Base-by-base conservation (phyloP, 1,140 invertebrate species). In the Rhyacophila brunnea region DNA sequence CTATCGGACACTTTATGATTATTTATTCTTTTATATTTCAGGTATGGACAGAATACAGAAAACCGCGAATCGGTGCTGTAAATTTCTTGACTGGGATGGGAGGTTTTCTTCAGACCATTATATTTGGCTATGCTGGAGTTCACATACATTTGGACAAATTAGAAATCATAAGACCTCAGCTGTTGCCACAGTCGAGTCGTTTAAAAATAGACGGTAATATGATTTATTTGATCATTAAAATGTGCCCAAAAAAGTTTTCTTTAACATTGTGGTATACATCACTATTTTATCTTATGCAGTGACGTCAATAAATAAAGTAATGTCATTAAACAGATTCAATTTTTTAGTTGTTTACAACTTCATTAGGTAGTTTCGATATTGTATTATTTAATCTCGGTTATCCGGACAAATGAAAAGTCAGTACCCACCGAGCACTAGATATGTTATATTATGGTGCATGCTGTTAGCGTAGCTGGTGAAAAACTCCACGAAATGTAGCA, bases 31-130 rank as follows among this genome's bases (percentile, higher is more conserved):
- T 28, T 9, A 28, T 28, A 35, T 55, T 62, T 9, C 45, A 81
- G 79, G 68, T 80, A 1, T 83, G 81, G 81, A 80, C 74, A 47
- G 81, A 83, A 47, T 74, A 74, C 0, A 71, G 71, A 9, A 68
- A 78, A 7, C 80, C 79, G 0, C 68, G 68, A 13, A 63, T 75
- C 0, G 81, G 81, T 0, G 80, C 81, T 0, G 75, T 77, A 0
- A 83, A 83, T 54, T 83, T 83, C 66, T 68, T 81, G 11, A 83
- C 81, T 0, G 82, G 81, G 7, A 81, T 82, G 72, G 81, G 82
- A 0, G 82, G 82, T 1, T 81, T 82, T 61, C 68, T 83, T 14
- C 82, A 83, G 51, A 66, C 80, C 0, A 62, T 83, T 0, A 68
- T 81, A 17, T 80, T 80, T 52, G 82, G 82, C 1, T 83, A 80